Evolutionary conservation across 1,140 invertebrate species (phyloP).

Genomic region (Ectropis grisescens): DNA sequence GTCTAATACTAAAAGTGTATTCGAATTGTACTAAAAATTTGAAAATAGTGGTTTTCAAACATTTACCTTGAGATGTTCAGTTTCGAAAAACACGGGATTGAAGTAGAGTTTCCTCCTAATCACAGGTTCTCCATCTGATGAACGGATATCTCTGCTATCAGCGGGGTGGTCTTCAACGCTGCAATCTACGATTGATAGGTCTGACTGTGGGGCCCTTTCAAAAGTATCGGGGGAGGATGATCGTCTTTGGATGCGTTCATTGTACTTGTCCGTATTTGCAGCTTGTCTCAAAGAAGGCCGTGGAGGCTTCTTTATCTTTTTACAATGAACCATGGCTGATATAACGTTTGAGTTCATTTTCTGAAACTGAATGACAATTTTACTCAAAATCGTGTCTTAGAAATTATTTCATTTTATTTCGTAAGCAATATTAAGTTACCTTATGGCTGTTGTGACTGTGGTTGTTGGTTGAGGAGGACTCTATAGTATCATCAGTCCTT

Average conservation of each 20-base stretch:
- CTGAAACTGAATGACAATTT: slow-evolving; percentile 49
- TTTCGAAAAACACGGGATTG: slow-evolving; percentile 90
- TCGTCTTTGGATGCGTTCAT: slow-evolving; percentile 41
- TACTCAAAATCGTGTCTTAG: too few relatives aligned
- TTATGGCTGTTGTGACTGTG: slow-evolving; percentile 13
- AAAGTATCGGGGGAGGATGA: slow-evolving; percentile 56
- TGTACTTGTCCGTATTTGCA: slow-evolving; percentile 32
- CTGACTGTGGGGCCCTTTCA: slow-evolving; percentile 54
- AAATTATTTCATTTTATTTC: too few relatives aligned
- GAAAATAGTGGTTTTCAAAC: too few relatives aligned
- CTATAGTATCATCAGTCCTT: slow-evolving; percentile 46
- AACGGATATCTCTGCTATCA: slow-evolving; percentile 21
- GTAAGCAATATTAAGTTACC: too few relatives aligned
- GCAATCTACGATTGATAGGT: slow-evolving; percentile 46
- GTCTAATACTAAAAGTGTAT: slow-evolving; percentile 1
- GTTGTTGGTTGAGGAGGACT: slow-evolving; percentile 23
- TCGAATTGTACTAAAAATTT: too few relatives aligned
- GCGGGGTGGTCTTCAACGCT: slow-evolving; percentile 30
- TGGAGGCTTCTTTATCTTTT: slow-evolving; percentile 39
- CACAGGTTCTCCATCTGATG: slow-evolving; percentile 39
- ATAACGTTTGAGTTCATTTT: slow-evolving; percentile 41
- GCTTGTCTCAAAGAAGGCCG: slow-evolving; percentile 31
- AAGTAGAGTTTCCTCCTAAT: slow-evolving; percentile 84
- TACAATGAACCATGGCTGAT: slow-evolving; percentile 48
- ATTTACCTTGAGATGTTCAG: slow-evolving; percentile 81